Evolutionary conservation across 2,113 vertebrate genomes (phyloP).

Genomic region (Murina feae): DNA sequence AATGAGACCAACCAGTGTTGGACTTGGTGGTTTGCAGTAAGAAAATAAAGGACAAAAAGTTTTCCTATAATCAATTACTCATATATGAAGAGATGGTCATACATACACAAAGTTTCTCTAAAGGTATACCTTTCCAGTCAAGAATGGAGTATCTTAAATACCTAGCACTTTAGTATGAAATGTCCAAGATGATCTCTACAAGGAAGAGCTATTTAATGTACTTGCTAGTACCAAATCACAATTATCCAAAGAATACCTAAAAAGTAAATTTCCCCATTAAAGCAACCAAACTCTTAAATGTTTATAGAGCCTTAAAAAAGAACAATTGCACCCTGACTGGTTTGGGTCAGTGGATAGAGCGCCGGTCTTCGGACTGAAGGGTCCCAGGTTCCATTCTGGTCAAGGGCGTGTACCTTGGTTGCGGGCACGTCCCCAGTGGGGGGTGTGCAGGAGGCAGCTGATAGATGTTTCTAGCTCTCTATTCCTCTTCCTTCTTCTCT

Average conservation of each 20-base stretch:
- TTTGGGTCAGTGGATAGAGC: too few relatives aligned
- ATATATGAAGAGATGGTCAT: neutral
- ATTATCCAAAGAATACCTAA: neutral
- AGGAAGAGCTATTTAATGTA: neutral
- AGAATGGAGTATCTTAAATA: neutral
- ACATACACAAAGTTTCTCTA: neutral
- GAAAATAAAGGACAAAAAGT: neutral
- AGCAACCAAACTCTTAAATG: neutral
- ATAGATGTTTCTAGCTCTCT: too few relatives aligned
- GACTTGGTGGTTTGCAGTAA: neutral
- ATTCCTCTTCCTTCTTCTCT: too few relatives aligned
- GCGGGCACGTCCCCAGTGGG: too few relatives aligned
- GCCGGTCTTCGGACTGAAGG: too few relatives aligned
- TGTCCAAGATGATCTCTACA: neutral
- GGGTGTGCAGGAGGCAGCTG: too few relatives aligned
- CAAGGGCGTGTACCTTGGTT: too few relatives aligned
- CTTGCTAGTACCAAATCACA: neutral
- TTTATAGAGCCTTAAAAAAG: neutral
- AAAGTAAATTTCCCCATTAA: neutral
- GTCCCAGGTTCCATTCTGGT: too few relatives aligned
- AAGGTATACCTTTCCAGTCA: neutral
- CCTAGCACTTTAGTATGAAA: neutral
- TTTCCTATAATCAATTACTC: neutral
- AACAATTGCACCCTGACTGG: too few relatives aligned
- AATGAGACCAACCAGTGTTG: neutral